Base-by-base conservation (phyloP, 2,888 invertebrate species). In the Steinernema carpocapsae region DNA sequence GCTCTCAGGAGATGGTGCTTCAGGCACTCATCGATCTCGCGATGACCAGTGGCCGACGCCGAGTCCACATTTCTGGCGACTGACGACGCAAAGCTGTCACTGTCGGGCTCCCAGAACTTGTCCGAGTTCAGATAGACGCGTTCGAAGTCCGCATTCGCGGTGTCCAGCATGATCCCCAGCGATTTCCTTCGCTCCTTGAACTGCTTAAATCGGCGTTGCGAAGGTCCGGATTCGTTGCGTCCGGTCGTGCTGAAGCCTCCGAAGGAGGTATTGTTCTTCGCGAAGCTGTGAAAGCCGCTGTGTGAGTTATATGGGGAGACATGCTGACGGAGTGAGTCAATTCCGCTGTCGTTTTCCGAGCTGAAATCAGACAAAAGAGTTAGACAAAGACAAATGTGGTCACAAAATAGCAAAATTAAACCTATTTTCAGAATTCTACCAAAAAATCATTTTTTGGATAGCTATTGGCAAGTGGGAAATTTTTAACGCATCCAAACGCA, bases 301-400 rank as follows among this genome's bases (percentile, higher is more conserved):
- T 79, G 76, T 1, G 64, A 71, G 24, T 80, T 74, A 59, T 83
- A 85, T 2, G 85, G 85, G 0, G 84, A 85, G 26, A 78, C 78
- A 56, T 84, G 79, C 70, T 85, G 85, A 14, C 86, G 79, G 14
- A 86, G 73, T 0, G 85, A 85, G 73, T 86, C 86, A 43, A 86
- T 84, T 32, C 86, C 86, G 71, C 84, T 84, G 76, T 86, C 86
- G 70, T 85, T 86, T 74, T 86, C 86, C 14, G 83, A 85, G 24
- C 83, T 84, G 46, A 12, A 80, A 43, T 14, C 43, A 43, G 14
- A 14, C 43, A 12, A 43, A 43, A 43, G 14, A 43, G n/a, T n/a
- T n/a, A n/a, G n/a, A n/a, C n/a, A n/a, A n/a, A n/a, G n/a, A 76
- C 45, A 48, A 22, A 2, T 14, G 10, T 32, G 19, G 32, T 70